Evolutionary conservation across 2,797 vertebrate genomes (phyloP).

Genomic region (Erpetoichthys calabaricus): DNA sequence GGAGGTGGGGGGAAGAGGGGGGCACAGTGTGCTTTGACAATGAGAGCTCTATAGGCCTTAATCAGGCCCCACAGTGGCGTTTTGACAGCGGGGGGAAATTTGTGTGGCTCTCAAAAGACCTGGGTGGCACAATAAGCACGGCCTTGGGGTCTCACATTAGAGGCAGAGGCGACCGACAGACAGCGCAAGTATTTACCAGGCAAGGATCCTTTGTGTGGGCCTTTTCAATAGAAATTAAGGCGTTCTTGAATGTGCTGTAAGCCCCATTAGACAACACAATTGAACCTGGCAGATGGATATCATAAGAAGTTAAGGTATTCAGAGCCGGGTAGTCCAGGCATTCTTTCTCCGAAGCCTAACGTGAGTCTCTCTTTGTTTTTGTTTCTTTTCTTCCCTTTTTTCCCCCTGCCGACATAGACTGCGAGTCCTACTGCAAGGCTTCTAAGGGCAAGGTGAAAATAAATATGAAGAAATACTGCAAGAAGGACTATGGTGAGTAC

Average conservation of each 20-base stretch:
- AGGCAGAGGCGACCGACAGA: conserved; percentile 42
- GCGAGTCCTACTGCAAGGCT: conserved; percentile 91
- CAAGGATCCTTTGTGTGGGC: conserved; percentile 42
- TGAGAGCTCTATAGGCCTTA: conserved; percentile 50
- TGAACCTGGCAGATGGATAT: conserved; percentile 47
- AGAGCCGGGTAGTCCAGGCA: conserved; percentile 32
- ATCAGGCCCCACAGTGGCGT: conserved; percentile 49
- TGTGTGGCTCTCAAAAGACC: conserved; percentile 46
- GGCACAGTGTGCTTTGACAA: conserved; percentile 42
- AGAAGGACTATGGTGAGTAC: conserved; percentile 93
- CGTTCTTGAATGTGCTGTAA: conserved; percentile 35
- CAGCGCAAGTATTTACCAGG: conserved; percentile 29
- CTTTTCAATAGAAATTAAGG: conserved; percentile 44
- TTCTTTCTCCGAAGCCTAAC: conserved; percentile 34
- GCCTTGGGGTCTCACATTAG: conserved; percentile 40
- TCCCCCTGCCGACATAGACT: conserved; percentile 52
- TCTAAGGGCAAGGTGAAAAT: conserved; percentile 98
- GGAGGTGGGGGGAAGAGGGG: conserved; percentile 22
- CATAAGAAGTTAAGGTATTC: conserved; percentile 36
- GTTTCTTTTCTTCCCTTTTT: conserved; percentile 38
- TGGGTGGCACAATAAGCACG: conserved; percentile 38
- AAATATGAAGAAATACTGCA: conserved; percentile 98
- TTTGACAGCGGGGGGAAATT: conserved; percentile 41
- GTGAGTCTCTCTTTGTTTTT: conserved; percentile 30
- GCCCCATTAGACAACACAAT: conserved; percentile 32